Evolutionary conservation across 1,140 invertebrate species (phyloP).

Genomic region (Magallana angulata): DNA sequence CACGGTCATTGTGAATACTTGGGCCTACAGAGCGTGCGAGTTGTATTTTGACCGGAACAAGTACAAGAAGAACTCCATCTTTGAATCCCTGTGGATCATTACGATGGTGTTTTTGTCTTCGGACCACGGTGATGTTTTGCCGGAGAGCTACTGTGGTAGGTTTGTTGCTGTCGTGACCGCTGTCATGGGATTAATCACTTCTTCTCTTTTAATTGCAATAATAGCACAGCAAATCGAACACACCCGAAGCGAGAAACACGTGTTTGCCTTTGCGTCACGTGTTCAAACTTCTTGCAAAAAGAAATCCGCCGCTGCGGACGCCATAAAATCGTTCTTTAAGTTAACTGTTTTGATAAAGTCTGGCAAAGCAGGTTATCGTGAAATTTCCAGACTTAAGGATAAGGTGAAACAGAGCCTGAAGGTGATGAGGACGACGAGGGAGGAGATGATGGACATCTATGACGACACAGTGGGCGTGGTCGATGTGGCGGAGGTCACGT

Average conservation of each 20-base stretch:
- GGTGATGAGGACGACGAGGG: background rate
- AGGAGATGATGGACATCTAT: conserved; percentile 26
- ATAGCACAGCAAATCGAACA: conserved; percentile 61
- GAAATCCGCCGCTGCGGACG: conserved; percentile 57
- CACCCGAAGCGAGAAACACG: conserved; percentile 58
- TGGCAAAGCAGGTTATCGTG: background rate
- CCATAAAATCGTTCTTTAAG: conserved; percentile 50
- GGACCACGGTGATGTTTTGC: conserved; percentile 74
- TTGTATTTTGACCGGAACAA: conserved; percentile 50
- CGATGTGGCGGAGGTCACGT: background rate
- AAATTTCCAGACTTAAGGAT: conserved; percentile 13
- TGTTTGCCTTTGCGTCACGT: conserved; percentile 55
- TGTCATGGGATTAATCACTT: conserved; percentile 66
- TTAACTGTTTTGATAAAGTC: conserved; percentile 4
- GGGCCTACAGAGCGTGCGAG: conserved; percentile 66
- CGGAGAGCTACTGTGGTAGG: conserved; percentile 68
- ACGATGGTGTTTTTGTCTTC: conserved; percentile 75
- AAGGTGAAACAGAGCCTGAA: background rate
- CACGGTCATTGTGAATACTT: conserved; percentile 64
- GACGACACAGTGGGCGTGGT: conserved; percentile 21
- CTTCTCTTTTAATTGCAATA: conserved; percentile 71
- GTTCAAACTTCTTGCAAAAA: conserved; percentile 49
- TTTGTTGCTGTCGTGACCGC: conserved; percentile 69
- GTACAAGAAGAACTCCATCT: conserved; percentile 40
- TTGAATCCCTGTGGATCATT: conserved; percentile 73